These are phyloP conservation scores for Drosophila dunni DNA, from an alignment of 1,140 invertebrate genomes.

Conservation along the genomic window DNA sequence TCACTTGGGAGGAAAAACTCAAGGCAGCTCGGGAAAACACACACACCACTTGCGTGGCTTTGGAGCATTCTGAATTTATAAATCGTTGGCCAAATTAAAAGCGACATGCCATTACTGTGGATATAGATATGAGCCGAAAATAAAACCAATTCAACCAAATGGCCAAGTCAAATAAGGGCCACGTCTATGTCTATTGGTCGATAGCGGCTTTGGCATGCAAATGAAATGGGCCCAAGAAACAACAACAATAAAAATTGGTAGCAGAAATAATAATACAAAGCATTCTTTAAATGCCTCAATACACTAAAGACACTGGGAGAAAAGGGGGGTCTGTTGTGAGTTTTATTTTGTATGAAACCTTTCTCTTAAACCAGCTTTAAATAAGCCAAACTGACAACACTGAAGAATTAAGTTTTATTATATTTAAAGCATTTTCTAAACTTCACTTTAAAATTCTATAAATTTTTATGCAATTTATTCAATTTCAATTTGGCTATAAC, in stretches of 20 bases:
- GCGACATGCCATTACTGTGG: constrained; percentile 75
- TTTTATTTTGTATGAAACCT: background rate
- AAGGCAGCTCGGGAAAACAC: background rate
- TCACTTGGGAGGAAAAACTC: constrained; percentile 24
- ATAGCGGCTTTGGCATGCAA: constrained; percentile 47
- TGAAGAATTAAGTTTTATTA: too few species aligned
- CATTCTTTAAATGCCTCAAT: constrained; percentile 29
- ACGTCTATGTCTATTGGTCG: constrained; percentile 35
- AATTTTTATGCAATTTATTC: too few species aligned
- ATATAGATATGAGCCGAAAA: constrained; percentile 58
- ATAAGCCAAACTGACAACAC: too few species aligned
- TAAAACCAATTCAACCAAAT: constrained; percentile 12
- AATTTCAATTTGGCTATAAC: too few species aligned
- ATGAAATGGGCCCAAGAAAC: constrained; percentile 15
- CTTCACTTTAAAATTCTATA: too few species aligned
- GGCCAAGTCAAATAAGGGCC: constrained; percentile 55
- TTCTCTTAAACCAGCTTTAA: too few species aligned
- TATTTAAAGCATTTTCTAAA: too few species aligned
- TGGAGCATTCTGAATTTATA: constrained; percentile 39
- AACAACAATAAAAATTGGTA: constrained; percentile 17
- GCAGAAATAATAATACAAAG: constrained; percentile 12
- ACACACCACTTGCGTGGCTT: background rate
- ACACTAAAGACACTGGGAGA: constrained; percentile 13
- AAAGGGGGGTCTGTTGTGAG: background rate
- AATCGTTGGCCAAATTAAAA: constrained; percentile 77